phyloP scores from a whole-genome alignment of 2,797 vertebrate genomes.

The Nannoperca australis region DNA sequence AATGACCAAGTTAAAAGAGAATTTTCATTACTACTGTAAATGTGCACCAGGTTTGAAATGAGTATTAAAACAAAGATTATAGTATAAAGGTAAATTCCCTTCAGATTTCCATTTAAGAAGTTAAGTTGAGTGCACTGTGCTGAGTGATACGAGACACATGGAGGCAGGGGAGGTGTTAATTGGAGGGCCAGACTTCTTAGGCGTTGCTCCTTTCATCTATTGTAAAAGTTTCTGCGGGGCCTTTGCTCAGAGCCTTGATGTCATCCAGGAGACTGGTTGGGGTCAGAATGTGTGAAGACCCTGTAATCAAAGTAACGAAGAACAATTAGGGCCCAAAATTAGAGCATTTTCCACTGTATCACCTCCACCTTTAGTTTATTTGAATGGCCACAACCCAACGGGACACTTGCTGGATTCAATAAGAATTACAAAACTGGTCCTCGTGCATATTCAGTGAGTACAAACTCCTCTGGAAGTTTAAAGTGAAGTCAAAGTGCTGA shows the following conservation, averaged over 20 bases:
- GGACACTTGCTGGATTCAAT: background rate
- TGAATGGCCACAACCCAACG: background rate
- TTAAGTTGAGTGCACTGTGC: constrained; percentile 56
- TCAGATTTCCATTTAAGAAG: constrained; percentile 50
- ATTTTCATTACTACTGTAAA: constrained; percentile 24
- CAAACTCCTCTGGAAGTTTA: background rate
- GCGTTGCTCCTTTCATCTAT: constrained; percentile 83
- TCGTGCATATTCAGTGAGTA: background rate
- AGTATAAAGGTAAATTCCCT: constrained; percentile 67
- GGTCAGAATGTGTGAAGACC: constrained; percentile 95
- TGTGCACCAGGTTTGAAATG: constrained; percentile 32
- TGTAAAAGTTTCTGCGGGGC: constrained; percentile 87
- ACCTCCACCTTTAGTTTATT: background rate
- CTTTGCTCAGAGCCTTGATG: constrained; percentile 92
- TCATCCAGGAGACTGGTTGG: constrained; percentile 92
- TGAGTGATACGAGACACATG: constrained; percentile 17
- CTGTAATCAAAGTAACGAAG: constrained; percentile 74
- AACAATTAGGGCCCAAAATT: background rate
- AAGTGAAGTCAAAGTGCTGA: background rate
- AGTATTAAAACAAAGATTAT: constrained; percentile 36
- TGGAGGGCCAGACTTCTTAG: constrained; percentile 45
- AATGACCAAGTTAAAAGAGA: constrained; percentile 16
- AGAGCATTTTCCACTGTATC: background rate
- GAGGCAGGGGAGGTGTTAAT: background rate
- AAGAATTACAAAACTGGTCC: background rate